Conservation (phyloP, 2,113 vertebrate species). For the Oryzias celebensis region DNA sequence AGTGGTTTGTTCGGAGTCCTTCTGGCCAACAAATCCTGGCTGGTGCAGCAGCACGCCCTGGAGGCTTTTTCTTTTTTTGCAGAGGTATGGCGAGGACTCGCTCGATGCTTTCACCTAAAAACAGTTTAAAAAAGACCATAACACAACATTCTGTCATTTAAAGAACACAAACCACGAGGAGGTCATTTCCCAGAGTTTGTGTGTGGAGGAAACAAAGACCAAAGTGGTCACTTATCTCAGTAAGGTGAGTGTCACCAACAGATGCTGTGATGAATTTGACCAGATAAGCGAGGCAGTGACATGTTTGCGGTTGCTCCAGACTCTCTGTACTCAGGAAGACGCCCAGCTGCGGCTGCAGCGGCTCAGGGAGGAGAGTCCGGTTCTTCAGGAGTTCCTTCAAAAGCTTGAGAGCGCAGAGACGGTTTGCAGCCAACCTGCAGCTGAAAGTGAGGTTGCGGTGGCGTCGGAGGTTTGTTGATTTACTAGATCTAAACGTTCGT, state of each 20-base stretch:
- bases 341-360: constrained; percentile 70
- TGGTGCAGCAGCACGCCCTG: constrained; percentile 85
- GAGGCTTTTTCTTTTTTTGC: constrained; percentile 92
- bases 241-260: constrained; percentile 78
- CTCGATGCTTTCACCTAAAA: not conserved
- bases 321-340: constrained; percentile 69
- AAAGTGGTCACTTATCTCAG: constrained; percentile 89
- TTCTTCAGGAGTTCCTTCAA: constrained; percentile 60
- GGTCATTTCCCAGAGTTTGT: constrained; percentile 86
- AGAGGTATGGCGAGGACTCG: constrained; percentile 75
- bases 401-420: constrained; percentile 44
- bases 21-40: constrained; percentile 81
- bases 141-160: constrained; percentile 37
- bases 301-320: constrained; percentile 64
- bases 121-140: not conserved
- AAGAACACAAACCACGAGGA: constrained; percentile 91
- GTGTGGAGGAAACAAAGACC: constrained; percentile 83
- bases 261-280: fast-evolving
- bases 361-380: constrained; percentile 74
- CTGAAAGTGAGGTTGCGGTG: constrained; percentile 22
- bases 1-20: constrained; percentile 81
- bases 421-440: not conserved
- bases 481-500: not conserved
- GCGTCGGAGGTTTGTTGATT: constrained; percentile 73
- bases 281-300: not conserved